Evolutionary conservation across 2,797 vertebrate species (phyloP).

Genomic region (Alosa sapidissima): DNA sequence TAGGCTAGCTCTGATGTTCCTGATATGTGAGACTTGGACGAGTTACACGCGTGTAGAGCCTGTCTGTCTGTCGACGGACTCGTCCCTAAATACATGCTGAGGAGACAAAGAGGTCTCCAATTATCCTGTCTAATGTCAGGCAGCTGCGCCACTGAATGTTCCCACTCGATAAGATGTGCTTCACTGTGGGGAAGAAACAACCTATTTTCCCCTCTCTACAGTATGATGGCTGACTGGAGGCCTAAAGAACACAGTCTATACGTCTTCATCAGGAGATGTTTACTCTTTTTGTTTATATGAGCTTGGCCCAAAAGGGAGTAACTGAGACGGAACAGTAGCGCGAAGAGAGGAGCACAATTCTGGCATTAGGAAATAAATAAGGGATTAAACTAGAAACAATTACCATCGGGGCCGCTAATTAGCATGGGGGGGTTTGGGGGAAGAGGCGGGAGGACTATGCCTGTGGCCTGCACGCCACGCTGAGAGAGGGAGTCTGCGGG

Average conservation of each 20-base stretch:
- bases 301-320: not conserved
- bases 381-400: conserved; percentile 36
- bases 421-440: not conserved
- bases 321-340: conserved; percentile 7
- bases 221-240: not conserved
- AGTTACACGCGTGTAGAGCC: not conserved
- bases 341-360: not conserved
- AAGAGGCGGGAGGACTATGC: not conserved
- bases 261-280: conserved; percentile 13
- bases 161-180: not conserved
- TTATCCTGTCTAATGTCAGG: not conserved
- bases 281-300: not conserved
- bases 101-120: not conserved
- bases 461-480: not conserved
- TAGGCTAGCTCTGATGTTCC: not conserved
- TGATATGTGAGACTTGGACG: not conserved
- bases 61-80: not conserved
- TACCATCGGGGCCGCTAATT: conserved; percentile 9
- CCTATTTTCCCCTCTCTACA: not conserved
- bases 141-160: not conserved
- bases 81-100: not conserved
- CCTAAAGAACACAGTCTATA: not conserved
- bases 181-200: not conserved
- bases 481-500: conserved; percentile 7
- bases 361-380: conserved; percentile 32